phyloP scores from a whole-genome alignment of 2,888 invertebrate species.

The Cryptocephalus primarius region DNA sequence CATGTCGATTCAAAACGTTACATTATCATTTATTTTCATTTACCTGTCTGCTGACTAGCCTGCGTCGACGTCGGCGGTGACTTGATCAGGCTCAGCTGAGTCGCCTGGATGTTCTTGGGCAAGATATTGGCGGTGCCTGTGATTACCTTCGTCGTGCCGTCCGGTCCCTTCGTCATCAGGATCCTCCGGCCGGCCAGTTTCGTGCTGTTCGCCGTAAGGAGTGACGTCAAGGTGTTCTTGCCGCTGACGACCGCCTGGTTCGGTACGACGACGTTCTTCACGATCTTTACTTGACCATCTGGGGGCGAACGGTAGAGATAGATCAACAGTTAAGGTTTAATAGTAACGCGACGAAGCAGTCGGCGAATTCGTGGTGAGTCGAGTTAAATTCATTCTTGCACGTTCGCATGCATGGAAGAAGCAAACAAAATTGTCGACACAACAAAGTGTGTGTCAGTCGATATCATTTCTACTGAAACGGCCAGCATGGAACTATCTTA shows the following conservation, averaged over 20 bases:
- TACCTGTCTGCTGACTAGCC: constrained; percentile 7
- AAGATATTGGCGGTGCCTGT: constrained; percentile 46
- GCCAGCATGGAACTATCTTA: too few species aligned
- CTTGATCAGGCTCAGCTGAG: constrained; percentile 42
- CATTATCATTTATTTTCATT: too few species aligned
- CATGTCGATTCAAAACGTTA: too few species aligned
- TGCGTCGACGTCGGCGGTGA: constrained; percentile 32
- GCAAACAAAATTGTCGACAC: too few species aligned
- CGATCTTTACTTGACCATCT: constrained; percentile 54
- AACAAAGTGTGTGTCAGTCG: too few species aligned
- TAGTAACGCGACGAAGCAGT: too few species aligned
- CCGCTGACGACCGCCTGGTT: constrained; percentile 40
- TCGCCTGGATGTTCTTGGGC: constrained; percentile 36
- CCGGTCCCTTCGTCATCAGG: constrained; percentile 65
- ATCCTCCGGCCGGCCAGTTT: constrained; percentile 59
- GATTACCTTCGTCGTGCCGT: constrained; percentile 55
- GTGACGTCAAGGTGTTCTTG: constrained; percentile 56
- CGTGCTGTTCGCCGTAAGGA: constrained; percentile 50
- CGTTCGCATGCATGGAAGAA: too few species aligned
- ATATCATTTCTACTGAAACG: too few species aligned
- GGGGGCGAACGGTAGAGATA: constrained; percentile 17
- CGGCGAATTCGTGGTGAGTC: too few species aligned
- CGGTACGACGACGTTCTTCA: constrained; percentile 54
- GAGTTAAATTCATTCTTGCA: too few species aligned
- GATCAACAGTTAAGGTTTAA: too few species aligned